Evolutionary conservation across 2,113 vertebrate genomes (phyloP), one percentile per base, ranked within the genome.

Genomic region (Choloepus hoffmanni): DNA sequence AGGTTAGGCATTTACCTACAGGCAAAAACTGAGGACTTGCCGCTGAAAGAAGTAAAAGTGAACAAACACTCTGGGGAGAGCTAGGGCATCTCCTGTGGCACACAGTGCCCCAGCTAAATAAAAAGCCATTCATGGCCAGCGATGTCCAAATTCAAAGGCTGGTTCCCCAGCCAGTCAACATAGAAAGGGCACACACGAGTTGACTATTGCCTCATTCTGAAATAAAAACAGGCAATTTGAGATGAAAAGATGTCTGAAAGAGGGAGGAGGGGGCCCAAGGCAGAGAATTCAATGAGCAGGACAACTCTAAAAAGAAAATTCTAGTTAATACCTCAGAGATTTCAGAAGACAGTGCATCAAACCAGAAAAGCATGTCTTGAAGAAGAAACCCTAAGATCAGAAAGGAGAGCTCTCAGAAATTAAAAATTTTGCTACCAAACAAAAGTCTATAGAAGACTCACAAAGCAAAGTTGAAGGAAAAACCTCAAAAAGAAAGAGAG

Each of bases 211-310:
- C 50, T 43, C 9, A 7, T n/a, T 79, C 58, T 30, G 12, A 73
- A 43, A 88, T 8, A 36, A 4, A 14, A 62, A 30, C n/a, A 58
- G 78, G 30, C 23, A n/a, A 68, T 21, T 13, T 23, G 63, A 58
- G 33, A 30, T 2, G 4, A 18, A 1, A 14, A 58, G 40, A 23
- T 0, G 5, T 1, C 0, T 13, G 26, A 55, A 21, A 48, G 12
- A 21, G 15, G 14, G n/a, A 30, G 30, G 15, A 53, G 4, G 24
- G 0, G 50, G 30, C 8, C 21, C 40, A 4, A 43, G 40, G 55
- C 23, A 63, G 26, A 28, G 5, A 16, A n/a, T 58, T 40, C 50
- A 21, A 60, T 1, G 9, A 43, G 48, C 36, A 85, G 55, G 48
- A 79, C 23, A 13, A 58, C 53, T 63, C 18, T 5, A 21, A 48